These are phyloP conservation scores for Phalera bucephala DNA, from an alignment of 2,888 invertebrate genomes.

Conservation along the genomic window DNA sequence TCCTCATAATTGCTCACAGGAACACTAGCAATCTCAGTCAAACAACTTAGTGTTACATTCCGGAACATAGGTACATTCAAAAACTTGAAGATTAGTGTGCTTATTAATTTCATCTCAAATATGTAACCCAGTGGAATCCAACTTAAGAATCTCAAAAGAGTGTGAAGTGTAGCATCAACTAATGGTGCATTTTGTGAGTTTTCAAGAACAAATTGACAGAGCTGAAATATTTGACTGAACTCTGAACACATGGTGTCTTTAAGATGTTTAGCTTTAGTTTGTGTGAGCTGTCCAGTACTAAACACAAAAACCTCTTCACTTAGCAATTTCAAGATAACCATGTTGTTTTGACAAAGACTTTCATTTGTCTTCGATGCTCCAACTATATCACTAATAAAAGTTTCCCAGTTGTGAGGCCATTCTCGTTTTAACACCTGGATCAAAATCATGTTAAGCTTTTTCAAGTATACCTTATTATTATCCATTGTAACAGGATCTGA, in stretches of 20 bases:
- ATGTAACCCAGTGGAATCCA: slow-evolving; percentile 99
- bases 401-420: slow-evolving; percentile 99
- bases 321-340: slow-evolving; percentile 97
- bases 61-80: slow-evolving; percentile 98
- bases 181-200: slow-evolving; percentile 98
- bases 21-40: slow-evolving; percentile 98
- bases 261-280: slow-evolving; percentile 99
- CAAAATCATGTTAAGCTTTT: slow-evolving; percentile 99
- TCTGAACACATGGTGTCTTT: slow-evolving; percentile 99
- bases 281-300: slow-evolving; percentile 98
- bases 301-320: slow-evolving; percentile 99
- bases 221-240: slow-evolving; percentile 98
- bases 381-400: slow-evolving; percentile 99
- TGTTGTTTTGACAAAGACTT: slow-evolving; percentile 99
- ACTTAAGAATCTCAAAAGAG: slow-evolving; percentile 97
- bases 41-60: slow-evolving; percentile 98
- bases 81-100: slow-evolving; percentile 97
- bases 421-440: slow-evolving; percentile 99
- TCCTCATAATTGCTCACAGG: slow-evolving; percentile 95
- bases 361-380: slow-evolving; percentile 99
- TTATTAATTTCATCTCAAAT: slow-evolving; percentile 98
- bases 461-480: slow-evolving; percentile 96
- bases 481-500: slow-evolving; percentile 95
- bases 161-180: slow-evolving; percentile 97
- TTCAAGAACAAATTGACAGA: slow-evolving; percentile 99